Evolutionary conservation across 2,888 invertebrate species (phyloP).

Genomic region (Chymomyza amoena): DNA sequence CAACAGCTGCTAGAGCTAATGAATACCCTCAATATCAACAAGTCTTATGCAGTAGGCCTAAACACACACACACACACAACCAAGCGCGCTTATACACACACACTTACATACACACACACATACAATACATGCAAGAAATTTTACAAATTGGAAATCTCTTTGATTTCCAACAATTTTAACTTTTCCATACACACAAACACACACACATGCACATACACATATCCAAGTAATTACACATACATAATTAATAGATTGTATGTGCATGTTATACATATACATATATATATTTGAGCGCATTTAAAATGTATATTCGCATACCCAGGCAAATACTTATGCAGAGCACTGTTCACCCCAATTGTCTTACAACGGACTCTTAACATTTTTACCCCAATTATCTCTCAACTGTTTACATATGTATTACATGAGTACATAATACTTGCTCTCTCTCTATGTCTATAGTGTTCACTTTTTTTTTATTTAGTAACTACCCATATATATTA

Average conservation of each 20-base stretch:
- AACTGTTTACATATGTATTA: too few species aligned
- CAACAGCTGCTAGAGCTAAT: too few species aligned
- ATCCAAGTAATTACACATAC: constrained; percentile 39
- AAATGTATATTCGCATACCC: neutral
- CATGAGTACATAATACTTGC: neutral
- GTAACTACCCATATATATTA: constrained; percentile 5
- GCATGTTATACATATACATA: too few species aligned
- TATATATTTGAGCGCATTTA: neutral
- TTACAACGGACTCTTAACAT: neutral
- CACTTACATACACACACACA: constrained; percentile 18
- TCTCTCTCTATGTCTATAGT: neutral
- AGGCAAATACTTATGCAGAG: neutral
- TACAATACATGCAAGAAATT: constrained; percentile 14
- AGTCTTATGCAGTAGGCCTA: constrained; percentile 47
- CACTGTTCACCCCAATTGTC: neutral
- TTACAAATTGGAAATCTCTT: constrained; percentile 29
- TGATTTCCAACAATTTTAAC: neutral
- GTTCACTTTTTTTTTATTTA: neutral
- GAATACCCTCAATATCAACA: constrained; percentile 43
- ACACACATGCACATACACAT: neutral
- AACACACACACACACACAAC: constrained; percentile 1
- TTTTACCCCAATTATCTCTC: neutral
- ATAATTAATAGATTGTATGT: constrained; percentile 1
- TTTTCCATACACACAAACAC: neutral
- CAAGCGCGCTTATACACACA: neutral